Percentiles rank a stretch among this genome's conserved stretches.
Conservation (phyloP, 2,888 invertebrate species). For the Pristionchus fissidentatus region DNA sequence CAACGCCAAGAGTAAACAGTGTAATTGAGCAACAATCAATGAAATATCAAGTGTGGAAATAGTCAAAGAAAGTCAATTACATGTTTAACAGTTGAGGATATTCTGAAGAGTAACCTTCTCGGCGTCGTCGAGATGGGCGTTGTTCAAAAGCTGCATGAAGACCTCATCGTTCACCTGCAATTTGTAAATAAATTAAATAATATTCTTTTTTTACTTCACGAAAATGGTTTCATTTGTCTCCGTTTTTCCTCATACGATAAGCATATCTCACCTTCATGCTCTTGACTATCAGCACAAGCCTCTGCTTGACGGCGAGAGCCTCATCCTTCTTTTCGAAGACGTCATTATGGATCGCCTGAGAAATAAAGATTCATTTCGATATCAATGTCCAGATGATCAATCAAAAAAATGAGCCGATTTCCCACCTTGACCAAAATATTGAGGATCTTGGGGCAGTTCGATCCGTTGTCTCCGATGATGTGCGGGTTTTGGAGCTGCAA, state of each 20-base stretch:
- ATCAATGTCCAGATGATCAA: constrained; percentile 8
- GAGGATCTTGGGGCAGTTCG: constrained; percentile 90
- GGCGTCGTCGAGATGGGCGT: constrained; percentile 51
- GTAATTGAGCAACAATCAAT: constrained; percentile 43
- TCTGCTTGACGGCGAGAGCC: constrained; percentile 71
- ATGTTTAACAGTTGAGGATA: not conserved
- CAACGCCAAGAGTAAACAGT: constrained; percentile 21
- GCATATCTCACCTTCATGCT: constrained; percentile 74
- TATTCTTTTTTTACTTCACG: not conserved
- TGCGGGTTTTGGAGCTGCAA: constrained; percentile 79
- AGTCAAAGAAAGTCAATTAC: not conserved
- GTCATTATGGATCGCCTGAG: constrained; percentile 89
- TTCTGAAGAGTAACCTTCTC: constrained; percentile 54
- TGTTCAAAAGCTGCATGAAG: constrained; percentile 53
- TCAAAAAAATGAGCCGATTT: not conserved
- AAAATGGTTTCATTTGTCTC: not conserved
- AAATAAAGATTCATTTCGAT: constrained; percentile 75
- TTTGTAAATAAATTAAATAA: not conserved
- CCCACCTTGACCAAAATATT: constrained; percentile 81
- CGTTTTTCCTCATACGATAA: not conserved
- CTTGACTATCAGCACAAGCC: constrained; percentile 88
- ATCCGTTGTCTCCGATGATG: constrained; percentile 88
- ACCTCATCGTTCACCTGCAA: constrained; percentile 56
- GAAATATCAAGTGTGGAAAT: not conserved
- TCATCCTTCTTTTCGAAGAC: constrained; percentile 85